phyloP scores from a whole-genome alignment of 2,113 vertebrate species.

The Boulengeromyrus knoepffleri region DNA sequence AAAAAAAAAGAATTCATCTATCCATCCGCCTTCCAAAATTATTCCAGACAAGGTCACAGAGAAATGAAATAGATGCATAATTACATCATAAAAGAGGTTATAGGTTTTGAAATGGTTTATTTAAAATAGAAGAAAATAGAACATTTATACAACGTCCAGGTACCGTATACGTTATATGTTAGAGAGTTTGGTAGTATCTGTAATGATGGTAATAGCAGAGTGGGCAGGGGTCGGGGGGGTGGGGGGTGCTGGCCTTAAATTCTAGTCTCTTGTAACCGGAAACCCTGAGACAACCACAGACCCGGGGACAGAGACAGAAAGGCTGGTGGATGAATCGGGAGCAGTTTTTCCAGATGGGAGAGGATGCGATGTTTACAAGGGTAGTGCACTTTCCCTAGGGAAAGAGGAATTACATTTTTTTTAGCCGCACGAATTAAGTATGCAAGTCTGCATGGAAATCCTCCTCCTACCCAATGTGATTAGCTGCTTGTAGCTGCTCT shows the following conservation, averaged over 20 bases:
- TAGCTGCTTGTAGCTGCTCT: not conserved
- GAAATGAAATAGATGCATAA: not conserved
- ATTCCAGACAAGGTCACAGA: not conserved
- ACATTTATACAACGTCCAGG: not conserved
- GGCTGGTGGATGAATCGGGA: not conserved
- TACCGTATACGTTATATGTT: not conserved
- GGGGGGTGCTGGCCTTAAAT: not conserved
- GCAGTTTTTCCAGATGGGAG: conserved; percentile 1
- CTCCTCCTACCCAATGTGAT: not conserved
- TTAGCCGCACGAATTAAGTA: not conserved
- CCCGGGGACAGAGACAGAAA: not conserved
- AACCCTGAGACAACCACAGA: not conserved
- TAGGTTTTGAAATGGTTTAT: not conserved
- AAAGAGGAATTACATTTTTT: not conserved
- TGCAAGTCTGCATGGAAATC: conserved; percentile 12
- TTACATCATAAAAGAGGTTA: not conserved
- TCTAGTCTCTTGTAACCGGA: not conserved
- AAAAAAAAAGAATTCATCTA: not conserved
- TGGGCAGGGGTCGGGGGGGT: not conserved
- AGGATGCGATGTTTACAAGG: not conserved
- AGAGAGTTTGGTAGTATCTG: not conserved
- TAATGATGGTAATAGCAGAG: not conserved
- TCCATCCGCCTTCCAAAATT: not conserved
- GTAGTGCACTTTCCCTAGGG: not conserved
- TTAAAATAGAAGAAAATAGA: not conserved